These are phyloP conservation scores for Ctenoplectra terminalis DNA, from an alignment of 1,140 invertebrate genomes.

Conservation along the genomic window DNA sequence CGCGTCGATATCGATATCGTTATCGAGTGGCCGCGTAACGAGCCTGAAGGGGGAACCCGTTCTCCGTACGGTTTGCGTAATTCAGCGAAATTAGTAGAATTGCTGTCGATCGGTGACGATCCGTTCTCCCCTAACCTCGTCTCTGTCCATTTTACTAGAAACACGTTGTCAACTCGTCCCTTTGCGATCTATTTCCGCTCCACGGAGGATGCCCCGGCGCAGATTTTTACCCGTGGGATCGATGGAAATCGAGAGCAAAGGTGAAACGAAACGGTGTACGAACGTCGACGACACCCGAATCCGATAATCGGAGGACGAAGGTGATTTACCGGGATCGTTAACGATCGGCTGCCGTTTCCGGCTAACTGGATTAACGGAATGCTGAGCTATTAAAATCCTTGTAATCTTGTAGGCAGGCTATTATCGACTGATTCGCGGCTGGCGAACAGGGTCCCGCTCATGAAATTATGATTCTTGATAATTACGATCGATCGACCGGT, in stretches of 20 bases:
- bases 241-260: neutral
- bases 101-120: neutral
- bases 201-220: neutral
- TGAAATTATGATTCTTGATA: constrained; percentile 42
- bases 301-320: neutral
- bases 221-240: neutral
- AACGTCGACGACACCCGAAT: neutral
- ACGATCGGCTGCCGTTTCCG: neutral
- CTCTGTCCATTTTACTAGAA: neutral
- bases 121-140: too few species aligned
- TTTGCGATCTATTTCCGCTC: neutral
- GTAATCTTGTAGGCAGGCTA: constrained; percentile 6
- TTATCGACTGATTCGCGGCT: neutral
- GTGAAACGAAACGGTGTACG: neutral
- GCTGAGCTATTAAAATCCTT: constrained; percentile 28
- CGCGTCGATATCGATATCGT: constrained; percentile 23
- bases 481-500: constrained; percentile 14
- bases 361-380: constrained; percentile 28
- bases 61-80: neutral
- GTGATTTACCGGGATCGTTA: constrained; percentile 8
- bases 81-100: constrained; percentile 41
- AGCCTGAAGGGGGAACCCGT: neutral
- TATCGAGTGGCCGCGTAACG: constrained; percentile 20
- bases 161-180: neutral
- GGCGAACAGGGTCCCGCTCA: neutral